These are phyloP conservation scores for Myiopsitta monachus DNA, from an alignment of 2,113 vertebrate species.

Conservation along the genomic window DNA sequence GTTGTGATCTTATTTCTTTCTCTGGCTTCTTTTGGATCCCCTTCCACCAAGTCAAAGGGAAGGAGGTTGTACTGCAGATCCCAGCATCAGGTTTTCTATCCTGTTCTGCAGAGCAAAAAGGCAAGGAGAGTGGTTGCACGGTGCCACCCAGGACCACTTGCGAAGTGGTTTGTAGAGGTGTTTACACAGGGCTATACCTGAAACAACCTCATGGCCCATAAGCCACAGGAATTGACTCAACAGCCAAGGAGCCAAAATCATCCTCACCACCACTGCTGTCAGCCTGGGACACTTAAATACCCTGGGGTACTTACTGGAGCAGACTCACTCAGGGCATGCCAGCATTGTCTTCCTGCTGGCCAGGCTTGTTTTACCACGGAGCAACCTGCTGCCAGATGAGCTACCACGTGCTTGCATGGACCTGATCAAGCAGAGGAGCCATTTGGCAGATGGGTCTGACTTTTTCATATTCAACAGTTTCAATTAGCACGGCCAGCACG, in stretches of 20 bases:
- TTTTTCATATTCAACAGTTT: background rate
- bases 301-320: background rate
- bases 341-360: background rate
- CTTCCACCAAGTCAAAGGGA: background rate
- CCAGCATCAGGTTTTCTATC: background rate
- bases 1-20: background rate
- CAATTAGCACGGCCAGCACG: background rate
- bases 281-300: background rate
- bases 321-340: background rate
- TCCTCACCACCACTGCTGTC: background rate
- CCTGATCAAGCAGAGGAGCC: background rate
- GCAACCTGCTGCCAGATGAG: fast-evolving
- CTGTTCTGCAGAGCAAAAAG: background rate
- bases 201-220: background rate
- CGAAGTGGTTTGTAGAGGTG: background rate
- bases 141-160: background rate
- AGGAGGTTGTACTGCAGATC: background rate
- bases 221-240: background rate
- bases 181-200: background rate
- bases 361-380: background rate
- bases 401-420: fast-evolving
- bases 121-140: background rate
- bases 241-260: background rate
- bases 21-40: background rate
- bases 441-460: background rate